Evolutionary conservation across 2,113 vertebrate genomes (phyloP).

Genomic region (Ochotona curzoniae): DNA sequence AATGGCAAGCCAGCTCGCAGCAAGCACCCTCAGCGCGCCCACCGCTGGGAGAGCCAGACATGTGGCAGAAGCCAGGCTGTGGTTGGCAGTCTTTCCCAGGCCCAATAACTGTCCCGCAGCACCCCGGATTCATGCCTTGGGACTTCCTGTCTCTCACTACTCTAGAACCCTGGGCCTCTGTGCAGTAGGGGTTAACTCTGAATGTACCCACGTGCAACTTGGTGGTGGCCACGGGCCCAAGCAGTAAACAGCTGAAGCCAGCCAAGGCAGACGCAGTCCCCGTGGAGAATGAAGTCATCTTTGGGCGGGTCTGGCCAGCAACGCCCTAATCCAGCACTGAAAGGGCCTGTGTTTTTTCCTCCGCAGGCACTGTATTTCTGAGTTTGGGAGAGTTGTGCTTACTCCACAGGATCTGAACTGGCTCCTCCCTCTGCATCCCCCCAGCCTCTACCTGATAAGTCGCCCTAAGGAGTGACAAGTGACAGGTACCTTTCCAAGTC

Average conservation of each 20-base stretch:
- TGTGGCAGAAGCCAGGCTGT: background rate
- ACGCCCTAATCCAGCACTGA: background rate
- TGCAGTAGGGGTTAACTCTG: too few relatives aligned
- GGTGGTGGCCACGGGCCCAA: background rate
- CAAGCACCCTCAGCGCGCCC: background rate
- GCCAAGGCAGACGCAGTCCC: too few relatives aligned
- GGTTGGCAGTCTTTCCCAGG: too few relatives aligned
- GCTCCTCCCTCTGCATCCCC: background rate
- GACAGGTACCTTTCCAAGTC: background rate
- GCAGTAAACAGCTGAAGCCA: background rate
- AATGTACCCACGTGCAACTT: too few relatives aligned
- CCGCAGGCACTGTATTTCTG: background rate
- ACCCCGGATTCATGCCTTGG: too few relatives aligned
- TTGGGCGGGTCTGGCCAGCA: background rate
- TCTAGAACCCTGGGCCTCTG: too few relatives aligned
- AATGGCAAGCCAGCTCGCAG: background rate
- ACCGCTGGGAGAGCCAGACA: background rate
- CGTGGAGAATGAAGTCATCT: background rate
- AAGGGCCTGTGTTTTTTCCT: background rate
- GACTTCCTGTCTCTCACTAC: too few relatives aligned
- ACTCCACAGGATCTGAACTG: background rate
- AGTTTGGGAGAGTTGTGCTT: background rate
- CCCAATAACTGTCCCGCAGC: too few relatives aligned
- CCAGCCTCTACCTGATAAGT: background rate
- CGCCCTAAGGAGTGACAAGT: background rate